Base-by-base conservation (phyloP, 2,113 vertebrate species). In the Melanerpes aurifrons region DNA sequence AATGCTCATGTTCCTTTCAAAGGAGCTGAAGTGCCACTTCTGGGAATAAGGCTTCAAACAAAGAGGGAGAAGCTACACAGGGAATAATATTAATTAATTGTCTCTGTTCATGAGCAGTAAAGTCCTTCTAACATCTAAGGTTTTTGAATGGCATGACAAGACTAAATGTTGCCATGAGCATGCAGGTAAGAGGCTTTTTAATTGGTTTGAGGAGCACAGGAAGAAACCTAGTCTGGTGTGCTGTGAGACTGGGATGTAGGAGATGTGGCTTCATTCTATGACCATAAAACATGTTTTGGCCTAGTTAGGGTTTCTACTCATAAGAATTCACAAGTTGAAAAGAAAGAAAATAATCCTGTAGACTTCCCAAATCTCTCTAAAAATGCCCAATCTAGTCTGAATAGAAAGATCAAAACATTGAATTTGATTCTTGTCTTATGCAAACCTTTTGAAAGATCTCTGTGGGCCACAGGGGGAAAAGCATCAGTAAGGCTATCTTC, bases 31-130 rank as follows among this genome's bases (percentile, higher is more conserved):
- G 70, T 81, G 59, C 81, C 73, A 84, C 73, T 86, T 86, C 81
- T 72, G 92, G 58, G 89, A 94, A 68, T 72, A 83, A 72, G 25
- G 45, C 54, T 92, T 95, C 70, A 69, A 66, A 62, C 50, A 82
- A 83, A 94, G 54, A 91, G 19, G 3, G 12, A 21, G 16, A 28
- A 57, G 66, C 53, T 86, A 70, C 29, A 25, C 2, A 4, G 54
- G 43, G 25, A 79, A 13, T 68, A 56, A 24, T 72, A 68, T 66
- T 86, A 88, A 68, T 86, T 67, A 80, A 79, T 66, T 72, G 37
- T 72, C 54, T 93, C 58, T 75, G n/a, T 67, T 85, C 10, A 6
- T 0, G 5, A 89, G 43, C 7, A 14, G 24, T 57, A 19, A 85
- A 78, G 81, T 62, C 59, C 14, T 82, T 63, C 47, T 87, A 63